Evolutionary conservation across 1,140 invertebrate genomes (phyloP), one percentile per base, ranked within the genome.

Genomic region (Myzus persicae): DNA sequence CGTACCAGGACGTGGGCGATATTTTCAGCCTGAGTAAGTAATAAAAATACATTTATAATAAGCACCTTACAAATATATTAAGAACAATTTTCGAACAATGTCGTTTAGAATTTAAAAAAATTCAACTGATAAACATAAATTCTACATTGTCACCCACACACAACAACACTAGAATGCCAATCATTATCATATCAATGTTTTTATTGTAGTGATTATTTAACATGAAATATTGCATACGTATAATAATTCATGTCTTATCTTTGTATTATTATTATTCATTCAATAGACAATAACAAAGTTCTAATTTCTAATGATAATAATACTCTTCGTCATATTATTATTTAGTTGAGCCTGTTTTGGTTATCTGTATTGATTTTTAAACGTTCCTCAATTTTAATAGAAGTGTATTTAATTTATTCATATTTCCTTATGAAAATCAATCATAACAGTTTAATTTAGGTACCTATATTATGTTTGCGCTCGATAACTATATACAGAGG

Each of bases 31-130:
- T 5, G n/a, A 76, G n/a, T 76, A 76, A 18, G n/a, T 76, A n/a
- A n/a, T 76, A 18, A 76, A 59, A 76, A n/a, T 76, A n/a, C 36
- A 76, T 76, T 76, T 76, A n/a, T 76, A n/a, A n/a, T 76, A 76
- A n/a, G 14, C 11, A 76, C 14, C 14, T n/a, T 76, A 76, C 6
- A 76, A 76, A 4, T n/a, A n/a, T n/a, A n/a, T 18, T n/a, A n/a
- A 2, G 18, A 76, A 76, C n/a, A n/a, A 76, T 76, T n/a, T 24
- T 76, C n/a, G 31, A 76, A 76, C 31, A n/a, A 76, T 18, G 31
- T 36, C 14, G 31, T 36, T n/a, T n/a, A 76, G 11, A 76, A n/a
- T 76, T n/a, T 4, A 76, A 76, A 67, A 67, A 14, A 76, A 76
- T 31, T 76, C 59, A 18, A 76, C 14, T n/a, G 18, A n/a, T 76